Evolutionary conservation across 1,140 invertebrate species (phyloP).

Genomic region (Drosophila oshimai): DNA sequence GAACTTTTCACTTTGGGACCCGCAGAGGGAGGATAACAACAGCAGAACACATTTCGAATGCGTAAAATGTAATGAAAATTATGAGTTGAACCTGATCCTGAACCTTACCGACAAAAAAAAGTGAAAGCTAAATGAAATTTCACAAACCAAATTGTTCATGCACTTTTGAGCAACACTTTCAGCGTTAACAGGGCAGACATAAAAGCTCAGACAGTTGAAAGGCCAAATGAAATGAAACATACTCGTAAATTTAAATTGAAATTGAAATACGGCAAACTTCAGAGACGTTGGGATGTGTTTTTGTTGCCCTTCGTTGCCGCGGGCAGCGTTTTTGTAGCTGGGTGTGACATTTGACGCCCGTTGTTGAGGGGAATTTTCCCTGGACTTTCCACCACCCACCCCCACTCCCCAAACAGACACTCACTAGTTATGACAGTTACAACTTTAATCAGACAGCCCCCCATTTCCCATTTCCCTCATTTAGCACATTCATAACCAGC

Average conservation of each 20-base stretch:
- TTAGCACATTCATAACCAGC: slow-evolving; percentile 1
- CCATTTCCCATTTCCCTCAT: not conserved
- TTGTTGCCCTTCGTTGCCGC: slow-evolving; percentile 34
- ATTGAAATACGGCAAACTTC: slow-evolving; percentile 53
- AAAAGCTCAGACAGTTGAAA: slow-evolving; percentile 25
- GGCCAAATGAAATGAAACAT: slow-evolving; percentile 65
- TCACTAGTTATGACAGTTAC: slow-evolving; percentile 38
- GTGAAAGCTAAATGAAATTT: slow-evolving; percentile 75
- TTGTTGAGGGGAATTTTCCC: slow-evolving; percentile 10
- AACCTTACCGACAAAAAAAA: slow-evolving; percentile 9
- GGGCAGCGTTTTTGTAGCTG: slow-evolving; percentile 40
- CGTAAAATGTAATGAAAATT: slow-evolving; percentile 75
- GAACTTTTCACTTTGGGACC: slow-evolving; percentile 78
- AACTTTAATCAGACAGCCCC: slow-evolving; percentile 52
- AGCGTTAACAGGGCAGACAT: slow-evolving; percentile 43
- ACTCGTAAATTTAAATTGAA: slow-evolving; percentile 57
- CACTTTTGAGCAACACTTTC: slow-evolving; percentile 74
- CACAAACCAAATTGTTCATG: slow-evolving; percentile 77
- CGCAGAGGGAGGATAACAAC: slow-evolving; percentile 36
- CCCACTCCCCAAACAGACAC: not conserved
- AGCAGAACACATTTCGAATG: slow-evolving; percentile 58
- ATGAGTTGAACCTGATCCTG: slow-evolving; percentile 47
- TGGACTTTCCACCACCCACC: not conserved
- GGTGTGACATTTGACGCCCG: slow-evolving; percentile 57
- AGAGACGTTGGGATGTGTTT: slow-evolving; percentile 22